Conservation (phyloP, 1,140 invertebrate genomes). For the Diorhabda carinulata region DNA sequence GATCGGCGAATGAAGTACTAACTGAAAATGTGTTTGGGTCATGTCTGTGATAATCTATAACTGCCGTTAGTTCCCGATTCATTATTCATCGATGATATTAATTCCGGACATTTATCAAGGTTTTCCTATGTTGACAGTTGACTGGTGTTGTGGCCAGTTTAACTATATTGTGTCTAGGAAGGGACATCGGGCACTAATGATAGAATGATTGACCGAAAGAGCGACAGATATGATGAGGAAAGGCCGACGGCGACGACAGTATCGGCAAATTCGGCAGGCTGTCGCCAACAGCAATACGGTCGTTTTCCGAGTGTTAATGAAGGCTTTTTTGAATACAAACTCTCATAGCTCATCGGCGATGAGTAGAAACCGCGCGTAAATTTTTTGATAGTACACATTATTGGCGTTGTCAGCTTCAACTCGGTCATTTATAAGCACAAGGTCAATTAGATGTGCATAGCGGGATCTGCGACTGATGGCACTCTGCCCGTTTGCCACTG, state of each 20-base stretch:
- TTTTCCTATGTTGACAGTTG: constrained; percentile 32
- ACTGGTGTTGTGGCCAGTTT: constrained; percentile 15
- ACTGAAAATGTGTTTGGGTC: constrained; percentile 15
- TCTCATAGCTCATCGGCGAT: constrained; percentile 38
- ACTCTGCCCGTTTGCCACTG: neutral
- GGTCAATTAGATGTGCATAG: constrained; percentile 41
- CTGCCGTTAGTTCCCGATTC: constrained; percentile 37
- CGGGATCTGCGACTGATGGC: constrained; percentile 14
- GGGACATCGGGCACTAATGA: constrained; percentile 30
- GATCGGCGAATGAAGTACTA: constrained; percentile 6
- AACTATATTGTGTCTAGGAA: constrained; percentile 18
- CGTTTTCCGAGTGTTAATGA: constrained; percentile 45
- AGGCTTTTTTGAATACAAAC: constrained; percentile 42
- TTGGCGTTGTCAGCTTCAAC: constrained; percentile 42
- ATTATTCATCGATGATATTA: constrained; percentile 44
- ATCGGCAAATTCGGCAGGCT: constrained; percentile 24
- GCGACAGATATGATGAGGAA: constrained; percentile 5
- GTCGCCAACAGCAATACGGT: constrained; percentile 41
- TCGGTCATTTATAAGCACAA: constrained; percentile 43
- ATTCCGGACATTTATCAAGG: constrained; percentile 42
- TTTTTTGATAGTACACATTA: constrained; percentile 43
- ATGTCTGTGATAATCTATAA: constrained; percentile 34
- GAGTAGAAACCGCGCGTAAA: constrained; percentile 24
- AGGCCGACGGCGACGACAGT: neutral
- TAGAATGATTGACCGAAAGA: constrained; percentile 37